Percentiles rank a stretch among this genome's conserved stretches.
phyloP scores from a whole-genome alignment of 2,888 invertebrate genomes.

The Thymelicus lineola region DNA sequence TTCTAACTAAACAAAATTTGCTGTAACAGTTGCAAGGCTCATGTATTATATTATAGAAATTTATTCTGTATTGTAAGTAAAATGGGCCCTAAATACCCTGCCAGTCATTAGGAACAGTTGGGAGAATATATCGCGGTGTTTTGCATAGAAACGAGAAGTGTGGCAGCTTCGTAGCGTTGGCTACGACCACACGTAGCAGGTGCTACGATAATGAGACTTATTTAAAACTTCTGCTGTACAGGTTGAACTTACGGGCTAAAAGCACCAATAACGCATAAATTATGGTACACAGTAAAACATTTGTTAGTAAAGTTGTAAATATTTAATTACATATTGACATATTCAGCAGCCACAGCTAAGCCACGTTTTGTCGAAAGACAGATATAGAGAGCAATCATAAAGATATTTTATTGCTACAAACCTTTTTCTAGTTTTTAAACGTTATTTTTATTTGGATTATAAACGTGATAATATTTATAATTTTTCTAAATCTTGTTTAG shows the following conservation, averaged over 20 bases:
- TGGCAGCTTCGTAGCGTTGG: constrained; percentile 35
- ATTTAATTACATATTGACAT: neutral
- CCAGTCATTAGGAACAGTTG: constrained; percentile 36
- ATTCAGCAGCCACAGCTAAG: no score
- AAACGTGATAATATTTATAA: no score
- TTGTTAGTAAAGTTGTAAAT: constrained; percentile 10
- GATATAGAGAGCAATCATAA: no score
- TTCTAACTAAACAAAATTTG: neutral
- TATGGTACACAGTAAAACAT: constrained; percentile 3
- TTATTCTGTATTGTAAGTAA: neutral
- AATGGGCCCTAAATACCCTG: constrained; percentile 17
- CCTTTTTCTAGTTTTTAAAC: no score
- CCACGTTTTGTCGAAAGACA: no score
- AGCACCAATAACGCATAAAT: constrained; percentile 27
- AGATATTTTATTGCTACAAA: no score
- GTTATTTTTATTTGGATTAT: no score
- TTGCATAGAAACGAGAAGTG: constrained; percentile 42
- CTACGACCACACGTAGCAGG: constrained; percentile 44
- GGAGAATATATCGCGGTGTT: constrained; percentile 38
- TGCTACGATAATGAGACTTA: constrained; percentile 46
- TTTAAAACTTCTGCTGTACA: constrained; percentile 42
- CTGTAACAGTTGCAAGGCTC: neutral
- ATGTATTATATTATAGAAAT: neutral
- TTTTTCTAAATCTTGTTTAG: no score
- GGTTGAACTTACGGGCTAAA: constrained; percentile 33